Evolutionary conservation across 1,140 invertebrate species (phyloP).

Genomic region (Drosophila rufa): DNA sequence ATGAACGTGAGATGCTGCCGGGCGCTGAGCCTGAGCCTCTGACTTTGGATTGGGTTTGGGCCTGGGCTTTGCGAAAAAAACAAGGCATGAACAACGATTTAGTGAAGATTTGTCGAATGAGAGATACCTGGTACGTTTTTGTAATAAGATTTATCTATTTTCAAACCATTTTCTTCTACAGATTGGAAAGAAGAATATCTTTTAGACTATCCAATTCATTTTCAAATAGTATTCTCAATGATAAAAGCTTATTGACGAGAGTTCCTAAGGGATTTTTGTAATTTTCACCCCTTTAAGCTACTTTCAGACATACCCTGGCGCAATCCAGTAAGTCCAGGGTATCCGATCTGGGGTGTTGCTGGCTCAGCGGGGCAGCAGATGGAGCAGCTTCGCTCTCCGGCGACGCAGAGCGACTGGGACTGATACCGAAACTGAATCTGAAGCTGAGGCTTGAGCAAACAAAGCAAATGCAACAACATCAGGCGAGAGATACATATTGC

Average conservation of each 20-base stretch:
- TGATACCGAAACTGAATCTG: conserved; percentile 44
- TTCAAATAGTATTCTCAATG: not conserved
- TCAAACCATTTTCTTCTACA: no score
- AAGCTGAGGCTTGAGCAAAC: conserved; percentile 68
- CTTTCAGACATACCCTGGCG: conserved; percentile 1
- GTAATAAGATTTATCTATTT: not conserved
- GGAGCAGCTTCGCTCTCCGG: conserved; percentile 23
- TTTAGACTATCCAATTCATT: no score
- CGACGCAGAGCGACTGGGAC: conserved; percentile 19
- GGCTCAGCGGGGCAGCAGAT: conserved; percentile 67
- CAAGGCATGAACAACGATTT: no score
- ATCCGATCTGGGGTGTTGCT: conserved; percentile 67
- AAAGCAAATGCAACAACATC: conserved; percentile 53
- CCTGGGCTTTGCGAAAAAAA: conserved; percentile 13
- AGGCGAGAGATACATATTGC: conserved; percentile 57
- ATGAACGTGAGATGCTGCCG: conserved; percentile 76
- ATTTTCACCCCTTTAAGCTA: not conserved
- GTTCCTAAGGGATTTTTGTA: no score
- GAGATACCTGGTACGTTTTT: conserved; percentile 2
- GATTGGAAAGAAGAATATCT: no score
- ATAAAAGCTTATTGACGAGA: no score
- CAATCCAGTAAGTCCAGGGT: conserved; percentile 11
- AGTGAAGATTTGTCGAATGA: not conserved
- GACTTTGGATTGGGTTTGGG: conserved; percentile 21
- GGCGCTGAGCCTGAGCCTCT: conserved; percentile 25